phyloP scores from a whole-genome alignment of 30 jellyfish, hydroid and myxozoan species.

The Cassiopea andromeda region DNA sequence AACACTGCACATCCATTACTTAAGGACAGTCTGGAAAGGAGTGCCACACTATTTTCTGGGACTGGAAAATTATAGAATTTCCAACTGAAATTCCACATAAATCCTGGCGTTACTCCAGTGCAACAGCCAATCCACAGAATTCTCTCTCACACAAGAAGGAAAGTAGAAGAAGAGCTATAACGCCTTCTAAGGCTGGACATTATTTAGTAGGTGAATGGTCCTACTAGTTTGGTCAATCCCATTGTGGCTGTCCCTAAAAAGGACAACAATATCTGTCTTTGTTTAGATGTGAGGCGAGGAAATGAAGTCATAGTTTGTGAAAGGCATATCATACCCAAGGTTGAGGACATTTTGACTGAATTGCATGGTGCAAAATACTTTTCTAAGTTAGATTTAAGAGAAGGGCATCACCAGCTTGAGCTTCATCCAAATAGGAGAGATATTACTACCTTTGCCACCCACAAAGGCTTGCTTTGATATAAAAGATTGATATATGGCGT shows the following conservation, averaged over 20 bases:
- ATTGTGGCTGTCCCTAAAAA: constrained; percentile 33
- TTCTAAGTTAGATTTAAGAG: constrained; percentile 32
- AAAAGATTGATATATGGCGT: constrained; percentile 15
- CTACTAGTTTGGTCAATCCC: constrained; percentile 15
- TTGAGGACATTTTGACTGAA: constrained; percentile 38
- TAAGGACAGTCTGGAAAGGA: neutral
- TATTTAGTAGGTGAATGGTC: neutral
- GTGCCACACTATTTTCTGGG: constrained; percentile 10
- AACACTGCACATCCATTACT: neutral
- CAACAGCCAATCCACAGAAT: constrained; percentile 13
- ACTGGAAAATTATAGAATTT: constrained; percentile 12
- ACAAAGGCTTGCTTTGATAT: constrained; percentile 43
- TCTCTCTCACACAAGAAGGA: constrained; percentile 25
- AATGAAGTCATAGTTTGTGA: constrained; percentile 36
- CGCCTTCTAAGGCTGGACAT: neutral
- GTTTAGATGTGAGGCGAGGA: constrained; percentile 55
- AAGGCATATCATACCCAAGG: constrained; percentile 42
- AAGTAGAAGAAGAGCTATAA: constrained; percentile 16
- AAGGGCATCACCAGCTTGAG: neutral
- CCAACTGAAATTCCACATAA: constrained; percentile 20
- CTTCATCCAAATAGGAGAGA: constrained; percentile 39
- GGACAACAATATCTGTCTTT: constrained; percentile 19
- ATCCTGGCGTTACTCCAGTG: constrained; percentile 29
- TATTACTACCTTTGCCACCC: constrained; percentile 65
- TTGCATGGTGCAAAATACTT: constrained; percentile 42